Evolutionary conservation across 2,113 vertebrate species (phyloP).

Genomic region (Colaptes auratus): DNA sequence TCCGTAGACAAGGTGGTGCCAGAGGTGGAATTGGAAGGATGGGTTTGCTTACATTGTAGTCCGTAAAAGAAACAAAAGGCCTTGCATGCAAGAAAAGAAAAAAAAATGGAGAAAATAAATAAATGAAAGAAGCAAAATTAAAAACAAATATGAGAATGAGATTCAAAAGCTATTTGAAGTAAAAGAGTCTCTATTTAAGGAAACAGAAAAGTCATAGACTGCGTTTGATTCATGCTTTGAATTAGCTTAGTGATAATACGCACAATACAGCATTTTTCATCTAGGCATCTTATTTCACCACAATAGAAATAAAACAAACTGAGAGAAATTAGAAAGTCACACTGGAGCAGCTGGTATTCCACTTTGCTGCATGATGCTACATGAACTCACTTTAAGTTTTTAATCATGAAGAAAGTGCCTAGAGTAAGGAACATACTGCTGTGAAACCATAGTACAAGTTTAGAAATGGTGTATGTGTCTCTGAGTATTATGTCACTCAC

Average conservation of each 20-base stretch:
- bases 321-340: background rate
- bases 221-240: background rate
- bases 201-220: conserved; percentile 33
- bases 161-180: conserved; percentile 24
- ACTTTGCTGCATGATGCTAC: background rate
- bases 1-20: conserved; percentile 92
- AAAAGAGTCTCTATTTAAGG: background rate
- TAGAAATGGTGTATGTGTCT: background rate
- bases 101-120: conserved; percentile 62
- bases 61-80: conserved; percentile 96
- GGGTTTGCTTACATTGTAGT: conserved; percentile 89
- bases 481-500: background rate
- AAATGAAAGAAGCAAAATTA: conserved; percentile 33
- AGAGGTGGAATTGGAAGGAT: conserved; percentile 88
- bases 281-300: background rate
- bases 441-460: background rate
- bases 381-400: background rate
- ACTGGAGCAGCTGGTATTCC: background rate
- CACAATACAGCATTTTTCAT: background rate
- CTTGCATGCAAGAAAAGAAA: conserved; percentile 84
- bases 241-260: background rate
- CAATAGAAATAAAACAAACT: background rate
- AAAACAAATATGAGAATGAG: conserved; percentile 50
- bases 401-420: background rate
- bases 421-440: background rate